Evolutionary conservation across 2,888 invertebrate genomes (phyloP).

Genomic region (Apotomis turbidana): DNA sequence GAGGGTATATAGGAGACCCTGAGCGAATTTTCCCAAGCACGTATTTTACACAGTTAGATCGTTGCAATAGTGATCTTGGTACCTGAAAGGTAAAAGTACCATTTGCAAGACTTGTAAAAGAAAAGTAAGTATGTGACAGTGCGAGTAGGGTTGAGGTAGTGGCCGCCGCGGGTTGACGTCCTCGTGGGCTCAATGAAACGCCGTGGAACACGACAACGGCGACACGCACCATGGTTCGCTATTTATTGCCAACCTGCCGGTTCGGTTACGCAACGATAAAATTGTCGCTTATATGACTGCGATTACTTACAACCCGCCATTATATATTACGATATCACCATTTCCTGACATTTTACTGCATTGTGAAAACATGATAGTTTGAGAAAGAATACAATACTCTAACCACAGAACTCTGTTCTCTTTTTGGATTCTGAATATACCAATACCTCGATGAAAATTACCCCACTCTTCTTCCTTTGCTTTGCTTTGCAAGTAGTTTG

Average conservation of each 20-base stretch:
- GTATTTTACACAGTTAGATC: not conserved
- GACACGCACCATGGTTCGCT: conserved; percentile 76
- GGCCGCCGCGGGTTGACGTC: conserved; percentile 17
- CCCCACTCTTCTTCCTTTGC: too few relatives aligned
- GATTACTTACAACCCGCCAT: conserved; percentile 42
- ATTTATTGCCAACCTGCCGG: conserved; percentile 62
- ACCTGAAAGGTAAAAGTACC: not conserved
- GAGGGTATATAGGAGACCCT: not conserved
- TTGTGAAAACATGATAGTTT: conserved; percentile 51
- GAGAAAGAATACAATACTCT: not conserved
- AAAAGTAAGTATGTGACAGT: conserved; percentile 8
- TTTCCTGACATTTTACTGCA: conserved; percentile 59
- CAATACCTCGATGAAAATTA: too few relatives aligned
- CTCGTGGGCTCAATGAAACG: conserved; percentile 56
- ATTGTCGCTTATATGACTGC: conserved; percentile 67
- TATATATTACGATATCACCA: conserved; percentile 45
- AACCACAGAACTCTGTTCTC: not conserved
- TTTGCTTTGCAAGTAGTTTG: too few relatives aligned
- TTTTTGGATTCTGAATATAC: too few relatives aligned
- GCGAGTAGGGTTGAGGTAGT: not conserved
- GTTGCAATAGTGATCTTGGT: not conserved
- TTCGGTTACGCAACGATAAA: conserved; percentile 70
- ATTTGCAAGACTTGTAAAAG: not conserved
- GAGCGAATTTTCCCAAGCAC: not conserved
- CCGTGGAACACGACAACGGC: conserved; percentile 55